Evolutionary conservation across 2,113 vertebrate genomes (phyloP).

Genomic region (Catharus fuscescens): DNA sequence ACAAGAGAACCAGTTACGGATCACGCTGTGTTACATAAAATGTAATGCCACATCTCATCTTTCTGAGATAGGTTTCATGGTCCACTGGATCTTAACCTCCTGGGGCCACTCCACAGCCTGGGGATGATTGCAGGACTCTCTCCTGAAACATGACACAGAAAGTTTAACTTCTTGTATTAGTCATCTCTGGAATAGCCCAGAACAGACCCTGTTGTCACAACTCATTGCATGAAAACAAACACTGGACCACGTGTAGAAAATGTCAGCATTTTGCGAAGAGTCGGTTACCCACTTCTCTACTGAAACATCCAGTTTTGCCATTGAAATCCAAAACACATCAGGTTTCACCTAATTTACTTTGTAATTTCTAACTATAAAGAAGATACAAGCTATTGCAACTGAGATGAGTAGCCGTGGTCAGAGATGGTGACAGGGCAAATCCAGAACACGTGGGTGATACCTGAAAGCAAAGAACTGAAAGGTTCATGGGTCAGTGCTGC

Average conservation of each 20-base stretch:
- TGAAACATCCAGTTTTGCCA: background rate
- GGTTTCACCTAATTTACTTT: background rate
- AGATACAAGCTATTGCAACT: background rate
- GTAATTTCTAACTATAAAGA: background rate
- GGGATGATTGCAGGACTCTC: background rate
- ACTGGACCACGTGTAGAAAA: background rate
- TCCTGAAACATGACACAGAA: background rate
- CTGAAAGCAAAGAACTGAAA: background rate
- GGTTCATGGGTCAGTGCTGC: accelerated
- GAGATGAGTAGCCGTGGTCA: background rate
- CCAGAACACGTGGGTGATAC: accelerated
- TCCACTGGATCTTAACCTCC: constrained; percentile 10
- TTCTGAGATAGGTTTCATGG: constrained; percentile 16
- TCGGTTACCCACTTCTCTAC: background rate
- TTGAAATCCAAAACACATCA: background rate
- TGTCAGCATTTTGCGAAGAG: background rate
- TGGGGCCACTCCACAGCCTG: background rate
- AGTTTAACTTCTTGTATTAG: background rate
- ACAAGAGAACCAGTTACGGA: background rate
- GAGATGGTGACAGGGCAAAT: background rate
- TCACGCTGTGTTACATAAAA: constrained; percentile 27
- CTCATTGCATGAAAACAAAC: background rate
- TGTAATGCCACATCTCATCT: constrained; percentile 7
- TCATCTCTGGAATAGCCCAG: background rate
- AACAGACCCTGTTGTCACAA: background rate